Base-by-base conservation (phyloP, 1,140 invertebrate species). In the Brachionus angularis region DNA sequence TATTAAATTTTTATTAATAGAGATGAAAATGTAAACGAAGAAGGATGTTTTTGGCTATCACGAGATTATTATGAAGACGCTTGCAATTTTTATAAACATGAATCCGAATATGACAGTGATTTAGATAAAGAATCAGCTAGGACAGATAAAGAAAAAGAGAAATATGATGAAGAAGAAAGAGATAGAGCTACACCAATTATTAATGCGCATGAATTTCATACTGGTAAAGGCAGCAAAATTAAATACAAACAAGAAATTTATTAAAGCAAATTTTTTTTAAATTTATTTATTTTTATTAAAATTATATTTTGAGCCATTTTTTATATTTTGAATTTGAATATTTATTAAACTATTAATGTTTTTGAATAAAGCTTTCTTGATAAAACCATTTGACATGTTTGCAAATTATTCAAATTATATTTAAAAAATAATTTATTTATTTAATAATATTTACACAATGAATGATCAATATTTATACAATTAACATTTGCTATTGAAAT, bases 11-110 rank as follows among this genome's bases (percentile, higher is more conserved):
- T 16, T 18, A 18, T 14, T 12, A 52, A 42, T 10, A 18, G 50
- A 25, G 50, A 42, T 14, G 50, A 18, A 8, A 16, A 14, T 47
- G 52, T 71, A 2, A 34, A 39, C 23, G 31, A 16, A 4, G 27
- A 62, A 5, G 69, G 36, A 12, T 71, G 69, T 34, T 77, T 76
- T 73, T 77, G 76, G 76, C 33, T 77, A 25, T 75, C 73, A 5
- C 42, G 72, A 25, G 71, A 73, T 29, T 77, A 77, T 62, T 77
- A 74, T 67, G 73, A 75, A 12, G 73, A 74, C 58, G 74, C 75
- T 42, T 47, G 58, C 31, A 27, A 55, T 16, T 75, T 67, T 52
- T 74, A 25, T 52, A 72, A 18, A 29, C 42, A 47, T 34, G 39
- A 67, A 16, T 44, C 27, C 10, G 39, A 7, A 3, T 14, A 34